Evolutionary conservation across 2,113 vertebrate species (phyloP).

Genomic region (Steatornis caripensis): DNA sequence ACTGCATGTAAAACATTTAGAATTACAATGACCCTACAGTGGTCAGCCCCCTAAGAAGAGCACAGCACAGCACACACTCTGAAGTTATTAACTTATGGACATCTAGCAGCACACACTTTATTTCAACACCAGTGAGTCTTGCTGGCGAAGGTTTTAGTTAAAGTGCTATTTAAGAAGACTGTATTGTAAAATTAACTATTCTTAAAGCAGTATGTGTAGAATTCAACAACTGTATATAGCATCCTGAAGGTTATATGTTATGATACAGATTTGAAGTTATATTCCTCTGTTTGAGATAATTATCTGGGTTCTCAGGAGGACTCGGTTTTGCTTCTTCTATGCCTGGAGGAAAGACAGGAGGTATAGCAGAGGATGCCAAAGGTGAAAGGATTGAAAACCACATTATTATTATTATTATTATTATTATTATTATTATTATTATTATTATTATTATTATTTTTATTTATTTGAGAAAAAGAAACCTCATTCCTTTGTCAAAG

Average conservation of each 20-base stretch:
- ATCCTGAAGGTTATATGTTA: neutral
- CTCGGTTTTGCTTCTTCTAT: neutral
- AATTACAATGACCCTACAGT: neutral
- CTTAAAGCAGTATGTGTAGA: neutral
- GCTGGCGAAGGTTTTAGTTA: neutral
- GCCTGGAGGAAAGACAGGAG: neutral
- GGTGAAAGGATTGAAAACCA: neutral
- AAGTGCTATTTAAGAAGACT: neutral
- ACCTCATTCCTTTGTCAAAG: neutral
- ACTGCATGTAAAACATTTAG: neutral
- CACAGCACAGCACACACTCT: neutral
- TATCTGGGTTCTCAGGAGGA: neutral
- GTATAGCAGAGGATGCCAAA: neutral
- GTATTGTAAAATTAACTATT: neutral
- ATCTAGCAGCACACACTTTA: neutral
- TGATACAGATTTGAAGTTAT: neutral
- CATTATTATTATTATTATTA: no score
- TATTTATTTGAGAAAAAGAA: neutral
- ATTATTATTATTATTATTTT: no score
- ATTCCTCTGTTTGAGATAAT: neutral
- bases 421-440: no score
- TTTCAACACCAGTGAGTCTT: neutral
- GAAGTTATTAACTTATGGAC: neutral
- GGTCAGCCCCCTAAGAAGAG: neutral
- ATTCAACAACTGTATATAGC: neutral